phyloP scores from a whole-genome alignment of 2,797 vertebrate species.

The Spatula versicolor region DNA sequence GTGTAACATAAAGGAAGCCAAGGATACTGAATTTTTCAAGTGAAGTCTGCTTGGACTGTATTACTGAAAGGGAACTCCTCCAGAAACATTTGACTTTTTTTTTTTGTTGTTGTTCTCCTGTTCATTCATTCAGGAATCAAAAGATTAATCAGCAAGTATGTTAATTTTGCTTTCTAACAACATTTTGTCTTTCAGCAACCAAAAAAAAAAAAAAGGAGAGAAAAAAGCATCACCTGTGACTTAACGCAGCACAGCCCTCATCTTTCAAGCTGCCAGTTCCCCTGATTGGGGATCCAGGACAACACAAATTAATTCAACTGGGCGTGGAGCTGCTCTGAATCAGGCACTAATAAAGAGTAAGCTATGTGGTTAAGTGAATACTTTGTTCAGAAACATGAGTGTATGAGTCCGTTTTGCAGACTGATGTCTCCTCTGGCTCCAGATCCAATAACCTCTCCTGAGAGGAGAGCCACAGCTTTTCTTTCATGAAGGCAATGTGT shows the following conservation, averaged over 20 bases:
- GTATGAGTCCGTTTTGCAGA: background rate
- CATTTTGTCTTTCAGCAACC: background rate
- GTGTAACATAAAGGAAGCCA: background rate
- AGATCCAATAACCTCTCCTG: background rate
- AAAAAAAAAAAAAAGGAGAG: too few relatives aligned
- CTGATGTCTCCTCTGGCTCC: background rate
- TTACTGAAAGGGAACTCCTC: background rate
- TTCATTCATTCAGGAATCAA: background rate
- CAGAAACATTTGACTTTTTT: background rate
- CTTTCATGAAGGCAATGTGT: background rate
- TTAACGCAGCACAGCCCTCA: background rate
- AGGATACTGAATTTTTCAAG: constrained; percentile 15
- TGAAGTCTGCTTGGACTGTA: background rate
- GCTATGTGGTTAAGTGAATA: background rate
- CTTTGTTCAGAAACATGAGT: background rate
- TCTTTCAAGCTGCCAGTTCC: background rate
- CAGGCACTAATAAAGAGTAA: background rate
- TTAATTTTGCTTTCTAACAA: background rate
- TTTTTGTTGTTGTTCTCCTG: background rate
- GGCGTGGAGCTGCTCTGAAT: background rate
- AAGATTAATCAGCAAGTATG: background rate
- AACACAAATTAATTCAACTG: background rate
- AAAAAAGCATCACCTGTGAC: background rate
- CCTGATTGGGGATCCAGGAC: background rate
- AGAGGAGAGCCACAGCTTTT: background rate